Evolutionary conservation across 2,113 vertebrate genomes (phyloP), one percentile per base, ranked within the genome.

Genomic region (Toxostoma redivivum): DNA sequence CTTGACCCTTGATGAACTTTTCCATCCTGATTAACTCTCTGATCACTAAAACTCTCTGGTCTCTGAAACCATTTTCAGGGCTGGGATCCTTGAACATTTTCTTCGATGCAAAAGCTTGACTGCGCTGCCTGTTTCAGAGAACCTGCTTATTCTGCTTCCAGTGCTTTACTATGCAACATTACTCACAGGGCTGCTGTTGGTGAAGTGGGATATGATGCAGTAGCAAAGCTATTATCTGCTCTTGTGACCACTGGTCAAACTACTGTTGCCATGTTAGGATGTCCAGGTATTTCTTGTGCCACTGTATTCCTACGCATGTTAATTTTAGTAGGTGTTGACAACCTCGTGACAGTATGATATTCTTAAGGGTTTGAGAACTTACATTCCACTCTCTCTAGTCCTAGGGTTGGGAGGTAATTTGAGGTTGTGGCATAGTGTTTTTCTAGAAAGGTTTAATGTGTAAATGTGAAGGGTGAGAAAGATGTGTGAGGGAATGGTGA

Each of bases 151-250:
- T 67, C 33, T n/a, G 14, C 16, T 71, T 28, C 47, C 23, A 21
- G 4, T 42, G 33, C 20, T 47, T 92, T 9, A 12, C 33, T 30
- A 1, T 1, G 1, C 22, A 67, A 5, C 20, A 25, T 1, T 23
- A 35, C 28, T n/a, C 23, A 31, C 8, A 62, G 2, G 3, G 13
- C 1, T 51, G 4, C 8, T 40, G 19, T 4, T 79, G 37, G 9
- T 37, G 28, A 58, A 21, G 15, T 10, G 17, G 5, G 11, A 44
- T n/a, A 11, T 22, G 35, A 62, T 71, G 19, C 37, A 67, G 30
- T 23, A n/a, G 8, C 17, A 62, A 58, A 50, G 9, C 6, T 12
- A 5, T 48, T 73, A 24, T 40, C 44, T 82, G 21, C 28, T 64
- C 3, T 24, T 57, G 19, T 61, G 37, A 24, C 37, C 10, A 9